Evolutionary conservation across 2,888 invertebrate species (phyloP), one percentile per base, ranked within the genome.

Genomic region (Cheilosia scutellata): DNA sequence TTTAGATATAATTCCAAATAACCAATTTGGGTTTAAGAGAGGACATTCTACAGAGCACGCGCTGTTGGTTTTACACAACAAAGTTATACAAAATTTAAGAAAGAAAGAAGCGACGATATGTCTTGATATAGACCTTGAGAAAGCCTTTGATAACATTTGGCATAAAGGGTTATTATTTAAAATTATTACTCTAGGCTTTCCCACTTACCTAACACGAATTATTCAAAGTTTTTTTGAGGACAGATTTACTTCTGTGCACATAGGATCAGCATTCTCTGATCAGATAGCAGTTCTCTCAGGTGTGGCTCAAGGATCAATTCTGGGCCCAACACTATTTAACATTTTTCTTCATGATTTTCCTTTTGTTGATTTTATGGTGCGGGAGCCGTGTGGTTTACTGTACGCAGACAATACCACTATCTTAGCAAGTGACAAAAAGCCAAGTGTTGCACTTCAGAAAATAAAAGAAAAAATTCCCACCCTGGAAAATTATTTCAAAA

Each of bases 311-410:
- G 49, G 49, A 20, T 49, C 49, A 3, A 49, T 49, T 25, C 7
- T 49, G 20, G 49, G 25, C 49, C 49, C 49, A 25, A 7, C 27
- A 49, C 27, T 49, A 49, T 49, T 49, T 7, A 49, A 49, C 20
- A 49, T 20, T 20, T 20, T 20, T 20, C 20, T 20, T 20, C 20
- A 20, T 20, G 20, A 20, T 20, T 20, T 20, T 20, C 20, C 20
- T 20, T 20, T 20, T 20, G 20, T 20, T 20, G 20, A 20, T 20
- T 20, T 20, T 20, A 20, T 20, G 20, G 20, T 20, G 20, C 20
- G 20, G 20, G 20, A 20, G 20, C 20, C 20, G 20, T 20, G 20
- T 20, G 20, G 20, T 20, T 20, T 20, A 20, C 20, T 20, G 20
- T 20, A 20, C 20, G 20, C 20, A 20, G 20, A 20, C 20, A 20